A percentile compares a stretch with the other conserved stretches of the same genome.
Conservation (phyloP, 2,888 invertebrate species). For the Lasioglossum zephyrum region DNA sequence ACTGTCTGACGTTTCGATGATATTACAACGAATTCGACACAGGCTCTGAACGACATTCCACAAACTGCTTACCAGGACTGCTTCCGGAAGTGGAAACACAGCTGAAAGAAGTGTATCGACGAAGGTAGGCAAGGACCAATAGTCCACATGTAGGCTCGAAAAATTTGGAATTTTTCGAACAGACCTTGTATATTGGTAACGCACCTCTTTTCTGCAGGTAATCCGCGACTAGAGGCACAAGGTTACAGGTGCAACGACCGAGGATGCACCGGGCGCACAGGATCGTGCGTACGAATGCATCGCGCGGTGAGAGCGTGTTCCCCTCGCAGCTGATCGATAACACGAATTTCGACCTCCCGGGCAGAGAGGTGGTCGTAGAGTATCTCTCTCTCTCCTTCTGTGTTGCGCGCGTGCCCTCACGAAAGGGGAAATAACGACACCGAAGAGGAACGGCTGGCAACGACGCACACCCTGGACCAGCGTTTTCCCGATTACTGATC, state of each 20-base stretch:
- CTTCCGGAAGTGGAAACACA: neutral
- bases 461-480: neutral
- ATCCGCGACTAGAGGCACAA: neutral
- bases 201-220: neutral
- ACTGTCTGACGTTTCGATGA: neutral
- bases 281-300: slow-evolving; percentile 54
- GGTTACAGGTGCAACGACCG: slow-evolving; percentile 24
- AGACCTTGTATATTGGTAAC: neutral
- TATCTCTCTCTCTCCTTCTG: neutral
- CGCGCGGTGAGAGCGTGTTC: slow-evolving; percentile 41
- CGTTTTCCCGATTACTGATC: slow-evolving; percentile 1
- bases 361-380: neutral
- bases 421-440: neutral
- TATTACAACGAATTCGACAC: too few relatives aligned
- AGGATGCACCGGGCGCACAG: slow-evolving; percentile 35
- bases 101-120: neutral
- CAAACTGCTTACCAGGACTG: neutral
- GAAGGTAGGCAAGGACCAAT: too few relatives aligned
- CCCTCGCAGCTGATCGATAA: slow-evolving; percentile 63
- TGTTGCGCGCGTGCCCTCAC: neutral
- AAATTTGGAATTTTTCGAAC: neutral
- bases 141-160: neutral
- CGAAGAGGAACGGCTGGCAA: neutral
- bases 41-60: neutral
- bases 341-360: slow-evolving; percentile 51